phyloP scores from a whole-genome alignment of 2,113 vertebrate species.

The Axis porcinus region DNA sequence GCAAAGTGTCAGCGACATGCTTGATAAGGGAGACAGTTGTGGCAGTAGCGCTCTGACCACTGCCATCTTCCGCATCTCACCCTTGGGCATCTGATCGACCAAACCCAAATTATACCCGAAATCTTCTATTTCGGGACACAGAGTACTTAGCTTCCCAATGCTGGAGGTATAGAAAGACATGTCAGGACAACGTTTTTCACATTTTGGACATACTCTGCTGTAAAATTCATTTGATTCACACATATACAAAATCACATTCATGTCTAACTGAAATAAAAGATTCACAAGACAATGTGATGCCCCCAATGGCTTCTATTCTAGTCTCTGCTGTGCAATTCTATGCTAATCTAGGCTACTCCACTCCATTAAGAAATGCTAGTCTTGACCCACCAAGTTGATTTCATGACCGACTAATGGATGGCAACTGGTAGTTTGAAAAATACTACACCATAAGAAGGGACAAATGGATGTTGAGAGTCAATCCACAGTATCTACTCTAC shows the following conservation, averaged over 20 bases:
- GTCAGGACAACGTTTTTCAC: not conserved
- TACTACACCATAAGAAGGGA: not conserved
- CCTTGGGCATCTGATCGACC: not conserved
- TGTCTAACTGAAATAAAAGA: not conserved
- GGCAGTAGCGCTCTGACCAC: not conserved
- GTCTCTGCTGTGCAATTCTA: not conserved
- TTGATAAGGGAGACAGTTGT: not conserved
- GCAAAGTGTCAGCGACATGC: fast-evolving
- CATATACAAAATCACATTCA: not conserved
- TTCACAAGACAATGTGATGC: not conserved
- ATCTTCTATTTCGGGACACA: not conserved
- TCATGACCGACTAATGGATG: not conserved
- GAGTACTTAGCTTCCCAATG: not conserved
- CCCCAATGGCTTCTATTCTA: not conserved
- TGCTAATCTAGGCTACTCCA: not conserved
- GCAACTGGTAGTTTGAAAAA: not conserved
- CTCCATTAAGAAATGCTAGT: not conserved
- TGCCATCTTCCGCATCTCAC: not conserved
- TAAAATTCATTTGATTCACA: not conserved
- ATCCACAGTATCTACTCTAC: not conserved
- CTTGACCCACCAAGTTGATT: not conserved
- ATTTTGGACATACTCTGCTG: not conserved
- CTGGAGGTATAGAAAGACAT: not conserved
- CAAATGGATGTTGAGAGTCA: not conserved
- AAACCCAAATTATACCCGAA: not conserved